Conservation (phyloP, 2,888 invertebrate genomes). For the Dasypogon diadema region DNA sequence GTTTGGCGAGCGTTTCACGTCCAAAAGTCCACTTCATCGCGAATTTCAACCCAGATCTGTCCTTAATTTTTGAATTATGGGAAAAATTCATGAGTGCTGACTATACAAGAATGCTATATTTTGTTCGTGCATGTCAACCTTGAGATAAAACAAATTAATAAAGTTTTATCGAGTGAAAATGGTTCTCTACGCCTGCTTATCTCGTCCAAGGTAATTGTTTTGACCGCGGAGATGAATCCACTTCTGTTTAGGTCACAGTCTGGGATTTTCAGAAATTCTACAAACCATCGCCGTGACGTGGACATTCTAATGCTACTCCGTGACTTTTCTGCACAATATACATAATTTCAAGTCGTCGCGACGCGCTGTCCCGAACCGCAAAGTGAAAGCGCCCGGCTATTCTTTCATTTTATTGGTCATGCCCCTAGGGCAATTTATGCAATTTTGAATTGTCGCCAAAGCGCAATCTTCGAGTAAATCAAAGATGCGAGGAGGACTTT, state of each 20-base stretch:
- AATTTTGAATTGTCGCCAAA: constrained; percentile 18
- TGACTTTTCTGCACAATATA: too few relatives aligned
- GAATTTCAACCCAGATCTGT: constrained; percentile 29
- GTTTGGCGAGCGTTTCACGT: background rate
- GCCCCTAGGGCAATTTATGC: background rate
- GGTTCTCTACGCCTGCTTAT: background rate
- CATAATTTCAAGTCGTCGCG: too few relatives aligned
- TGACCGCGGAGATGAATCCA: background rate
- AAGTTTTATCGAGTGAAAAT: constrained; percentile 30
- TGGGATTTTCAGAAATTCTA: background rate
- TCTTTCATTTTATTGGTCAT: constrained; percentile 7
- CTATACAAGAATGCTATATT: background rate
- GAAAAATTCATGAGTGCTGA: background rate
- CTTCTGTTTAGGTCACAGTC: background rate
- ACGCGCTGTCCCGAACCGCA: too few relatives aligned
- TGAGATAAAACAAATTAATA: constrained; percentile 11
- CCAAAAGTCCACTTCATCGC: too few relatives aligned
- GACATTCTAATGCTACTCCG: too few relatives aligned
- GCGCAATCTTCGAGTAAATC: background rate
- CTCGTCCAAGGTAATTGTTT: background rate
- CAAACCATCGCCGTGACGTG: too few relatives aligned
- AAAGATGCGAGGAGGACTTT: background rate
- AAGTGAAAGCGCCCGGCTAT: constrained; percentile 12
- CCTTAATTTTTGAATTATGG: constrained; percentile 23
- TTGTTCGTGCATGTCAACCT: constrained; percentile 4